These are phyloP conservation scores for Amblyraja radiata DNA, from an alignment of 2,797 vertebrate species.

Conservation along the genomic window DNA sequence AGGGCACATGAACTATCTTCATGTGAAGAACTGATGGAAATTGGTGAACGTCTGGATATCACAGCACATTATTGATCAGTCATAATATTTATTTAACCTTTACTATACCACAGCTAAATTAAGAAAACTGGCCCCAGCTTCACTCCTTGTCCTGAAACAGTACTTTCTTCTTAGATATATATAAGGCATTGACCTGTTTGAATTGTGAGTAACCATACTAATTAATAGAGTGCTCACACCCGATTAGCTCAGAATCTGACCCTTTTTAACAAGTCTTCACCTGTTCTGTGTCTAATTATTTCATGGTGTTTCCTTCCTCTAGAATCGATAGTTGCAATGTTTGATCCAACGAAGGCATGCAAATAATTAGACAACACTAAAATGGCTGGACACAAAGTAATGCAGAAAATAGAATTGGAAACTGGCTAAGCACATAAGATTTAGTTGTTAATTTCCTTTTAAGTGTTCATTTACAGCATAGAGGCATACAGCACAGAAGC, in stretches of 20 bases:
- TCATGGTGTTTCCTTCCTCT: not conserved
- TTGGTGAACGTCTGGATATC: not conserved
- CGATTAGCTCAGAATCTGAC: not conserved
- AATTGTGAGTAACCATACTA: not conserved
- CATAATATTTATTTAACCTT: not conserved
- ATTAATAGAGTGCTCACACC: not conserved
- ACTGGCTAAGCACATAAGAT: not conserved
- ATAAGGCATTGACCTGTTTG: not conserved
- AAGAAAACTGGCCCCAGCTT: not conserved
- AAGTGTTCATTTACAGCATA: not conserved
- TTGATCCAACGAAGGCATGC: not conserved
- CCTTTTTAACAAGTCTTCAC: not conserved
- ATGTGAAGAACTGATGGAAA: not conserved
- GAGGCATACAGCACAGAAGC: too few species aligned
- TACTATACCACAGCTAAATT: not conserved
- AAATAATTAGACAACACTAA: not conserved
- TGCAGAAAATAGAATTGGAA: not conserved
- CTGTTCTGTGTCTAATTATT: not conserved
- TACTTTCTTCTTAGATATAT: not conserved
- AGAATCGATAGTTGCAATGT: not conserved
- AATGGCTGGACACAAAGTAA: not conserved
- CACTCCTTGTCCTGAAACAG: not conserved
- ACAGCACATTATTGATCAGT: not conserved
- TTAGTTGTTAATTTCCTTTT: not conserved
- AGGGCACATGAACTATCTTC: not conserved